Conservation (phyloP, 2,888 invertebrate genomes). For the Ophraella communa region DNA sequence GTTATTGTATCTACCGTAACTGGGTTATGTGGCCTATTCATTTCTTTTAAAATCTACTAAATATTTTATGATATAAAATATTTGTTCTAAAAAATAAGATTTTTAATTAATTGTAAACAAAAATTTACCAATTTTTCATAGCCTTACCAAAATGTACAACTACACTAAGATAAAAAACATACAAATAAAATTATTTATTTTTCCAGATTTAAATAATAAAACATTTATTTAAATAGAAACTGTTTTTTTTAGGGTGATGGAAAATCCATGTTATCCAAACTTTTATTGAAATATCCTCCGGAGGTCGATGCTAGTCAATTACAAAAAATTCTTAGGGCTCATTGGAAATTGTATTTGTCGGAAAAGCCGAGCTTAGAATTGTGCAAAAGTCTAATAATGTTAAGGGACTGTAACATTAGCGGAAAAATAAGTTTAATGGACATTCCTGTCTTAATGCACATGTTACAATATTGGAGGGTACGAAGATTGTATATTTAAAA, state of each 20-base stretch:
- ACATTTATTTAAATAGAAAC: not conserved
- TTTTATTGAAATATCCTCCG: conserved; percentile 64
- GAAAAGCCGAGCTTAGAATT: conserved; percentile 70
- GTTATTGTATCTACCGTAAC: too few species aligned
- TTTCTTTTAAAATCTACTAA: too few species aligned
- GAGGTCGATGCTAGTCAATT: conserved; percentile 69
- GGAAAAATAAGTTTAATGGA: conserved; percentile 68
- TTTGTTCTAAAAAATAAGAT: too few species aligned
- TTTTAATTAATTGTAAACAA: too few species aligned
- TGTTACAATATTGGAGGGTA: conserved; percentile 72
- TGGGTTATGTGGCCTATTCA: too few species aligned
- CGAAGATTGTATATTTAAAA: conserved; percentile 34
- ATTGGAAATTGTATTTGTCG: conserved; percentile 66
- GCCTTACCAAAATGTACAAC: too few species aligned
- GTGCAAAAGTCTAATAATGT: conserved; percentile 73
- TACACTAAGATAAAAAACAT: too few species aligned
- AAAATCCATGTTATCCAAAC: conserved; percentile 62
- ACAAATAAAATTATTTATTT: too few species aligned
- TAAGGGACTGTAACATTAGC: conserved; percentile 70
- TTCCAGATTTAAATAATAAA: too few species aligned
- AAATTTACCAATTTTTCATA: too few species aligned
- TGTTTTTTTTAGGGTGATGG: conserved; percentile 61
- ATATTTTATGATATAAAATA: too few species aligned
- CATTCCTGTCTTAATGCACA: conserved; percentile 69
- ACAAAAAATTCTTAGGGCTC: conserved; percentile 66